Evolutionary conservation across 2,888 invertebrate species (phyloP), one percentile per base, ranked within the genome.

Genomic region (Onchidella celtica): DNA sequence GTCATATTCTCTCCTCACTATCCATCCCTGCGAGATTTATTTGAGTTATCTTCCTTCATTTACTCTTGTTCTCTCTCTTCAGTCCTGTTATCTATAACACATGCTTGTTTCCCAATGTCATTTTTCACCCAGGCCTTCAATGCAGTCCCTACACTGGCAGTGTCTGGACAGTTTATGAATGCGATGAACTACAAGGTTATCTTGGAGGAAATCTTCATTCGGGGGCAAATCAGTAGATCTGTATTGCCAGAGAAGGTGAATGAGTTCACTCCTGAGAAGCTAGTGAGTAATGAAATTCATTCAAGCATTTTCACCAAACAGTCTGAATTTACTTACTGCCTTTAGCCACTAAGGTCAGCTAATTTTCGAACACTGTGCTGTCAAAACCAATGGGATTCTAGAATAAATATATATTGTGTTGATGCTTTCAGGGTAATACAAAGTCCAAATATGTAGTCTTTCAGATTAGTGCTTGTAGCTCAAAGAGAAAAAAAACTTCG

Each of bases 101-200:
- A n/a, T n/a, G n/a, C n/a, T n/a, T n/a, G n/a, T n/a, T n/a, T n/a
- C n/a, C n/a, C n/a, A n/a, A 9, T 2, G 14, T 34, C 57, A 38
- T 57, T 32, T 27, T 32, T 32, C 29, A 81, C 87, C 0, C 85
- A 93, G 93, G 93, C 92, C 4, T 92, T 85, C 85, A 93, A 93
- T 82, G 84, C 85, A 32, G 92, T 92, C 74, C 91, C 91, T 79
- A 92, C 92, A 0, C 79, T 93, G 55, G 92, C 93, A 2, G 85
- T 93, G 27, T 92, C 92, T 3, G 89, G 90, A 66, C 92, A 93
- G 85, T 66, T 92, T 65, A 93, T 92, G 92, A 93, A 92, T 85
- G 83, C 87, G 17, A 90, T 91, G 83, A 93, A 93, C 83, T 92
- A 90, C 82, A 84, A 89, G 27, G 87, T 86, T 3, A 86, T 93